Evolutionary conservation across 35 echinoderm and acorn worm species (phyloP).

Genomic region (Anneissia japonica): DNA sequence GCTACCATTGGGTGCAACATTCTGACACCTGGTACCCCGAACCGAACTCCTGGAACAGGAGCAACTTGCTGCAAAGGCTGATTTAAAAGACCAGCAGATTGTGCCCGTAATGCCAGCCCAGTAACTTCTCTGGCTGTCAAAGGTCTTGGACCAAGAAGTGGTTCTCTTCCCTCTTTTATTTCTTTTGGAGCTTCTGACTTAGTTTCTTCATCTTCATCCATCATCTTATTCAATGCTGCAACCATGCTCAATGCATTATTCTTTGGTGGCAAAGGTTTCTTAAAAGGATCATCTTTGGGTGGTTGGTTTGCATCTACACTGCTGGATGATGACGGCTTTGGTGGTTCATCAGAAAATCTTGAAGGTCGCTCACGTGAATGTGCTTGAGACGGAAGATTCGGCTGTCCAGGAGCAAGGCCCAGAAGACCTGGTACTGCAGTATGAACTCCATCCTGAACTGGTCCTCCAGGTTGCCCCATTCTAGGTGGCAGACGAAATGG

Average conservation of each 20-base stretch:
- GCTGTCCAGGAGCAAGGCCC: not conserved
- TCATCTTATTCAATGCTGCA: not conserved
- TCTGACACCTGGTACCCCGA: not conserved
- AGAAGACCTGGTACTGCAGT: not conserved
- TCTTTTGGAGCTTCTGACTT: not conserved
- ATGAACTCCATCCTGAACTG: not conserved
- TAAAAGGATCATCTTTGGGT: not conserved
- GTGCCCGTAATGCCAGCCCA: not conserved
- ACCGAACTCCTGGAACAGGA: not conserved
- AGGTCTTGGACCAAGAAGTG: not conserved
- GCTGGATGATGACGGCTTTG: not conserved
- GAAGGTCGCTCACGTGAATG: not conserved
- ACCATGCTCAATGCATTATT: not conserved
- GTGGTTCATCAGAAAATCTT: not conserved
- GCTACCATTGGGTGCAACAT: not conserved
- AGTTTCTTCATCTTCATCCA: not conserved
- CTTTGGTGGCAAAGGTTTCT: not conserved
- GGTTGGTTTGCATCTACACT: not conserved
- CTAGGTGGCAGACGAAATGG: not conserved
- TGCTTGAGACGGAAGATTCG: not conserved
- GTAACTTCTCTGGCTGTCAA: not conserved
- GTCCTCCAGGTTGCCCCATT: not conserved
- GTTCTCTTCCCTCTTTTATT: not conserved
- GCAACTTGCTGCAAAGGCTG: not conserved
- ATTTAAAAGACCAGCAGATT: not conserved